Percentiles rank a stretch among this genome's conserved stretches.
These are phyloP conservation scores for Geophilus truncorum DNA, from an alignment of 2,888 invertebrate species.

Conservation along the genomic window DNA sequence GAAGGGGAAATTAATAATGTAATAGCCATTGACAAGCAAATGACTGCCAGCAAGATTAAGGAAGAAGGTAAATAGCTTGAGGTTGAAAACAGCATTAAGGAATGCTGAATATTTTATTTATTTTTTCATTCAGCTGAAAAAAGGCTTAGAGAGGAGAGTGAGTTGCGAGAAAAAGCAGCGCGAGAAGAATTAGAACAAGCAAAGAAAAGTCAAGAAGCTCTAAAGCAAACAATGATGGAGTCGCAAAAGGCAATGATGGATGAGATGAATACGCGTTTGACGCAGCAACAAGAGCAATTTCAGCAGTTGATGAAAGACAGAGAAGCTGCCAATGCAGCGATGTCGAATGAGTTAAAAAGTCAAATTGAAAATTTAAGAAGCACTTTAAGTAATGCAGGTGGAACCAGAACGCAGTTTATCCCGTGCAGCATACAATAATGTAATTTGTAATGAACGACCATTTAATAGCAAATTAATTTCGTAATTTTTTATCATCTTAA, in stretches of 20 bases:
- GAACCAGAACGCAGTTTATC: no score
- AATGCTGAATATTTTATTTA: no score
- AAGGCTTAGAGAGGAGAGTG: background rate
- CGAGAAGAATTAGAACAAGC: background rate
- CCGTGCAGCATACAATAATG: no score
- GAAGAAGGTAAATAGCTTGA: background rate
- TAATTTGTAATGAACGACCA: no score
- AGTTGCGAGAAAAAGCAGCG: background rate
- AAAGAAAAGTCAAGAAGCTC: background rate
- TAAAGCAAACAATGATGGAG: background rate
- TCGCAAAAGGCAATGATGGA: background rate
- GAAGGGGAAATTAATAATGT: background rate
- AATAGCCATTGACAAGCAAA: background rate
- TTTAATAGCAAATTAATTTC: no score
- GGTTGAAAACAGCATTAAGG: no score
- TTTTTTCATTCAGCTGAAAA: background rate
- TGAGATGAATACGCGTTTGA: background rate
- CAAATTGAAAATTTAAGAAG: no score
- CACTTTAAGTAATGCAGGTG: no score
- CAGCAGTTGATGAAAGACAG: background rate
- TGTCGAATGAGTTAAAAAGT: no score
- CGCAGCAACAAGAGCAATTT: background rate
- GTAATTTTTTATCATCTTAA: no score
- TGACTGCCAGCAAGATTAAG: background rate
- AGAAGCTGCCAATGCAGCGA: no score